A percentile compares a stretch with the other conserved stretches of the same genome.
phyloP scores from a whole-genome alignment of 2,113 vertebrate species.

The Nothoprocta pentlandii region DNA sequence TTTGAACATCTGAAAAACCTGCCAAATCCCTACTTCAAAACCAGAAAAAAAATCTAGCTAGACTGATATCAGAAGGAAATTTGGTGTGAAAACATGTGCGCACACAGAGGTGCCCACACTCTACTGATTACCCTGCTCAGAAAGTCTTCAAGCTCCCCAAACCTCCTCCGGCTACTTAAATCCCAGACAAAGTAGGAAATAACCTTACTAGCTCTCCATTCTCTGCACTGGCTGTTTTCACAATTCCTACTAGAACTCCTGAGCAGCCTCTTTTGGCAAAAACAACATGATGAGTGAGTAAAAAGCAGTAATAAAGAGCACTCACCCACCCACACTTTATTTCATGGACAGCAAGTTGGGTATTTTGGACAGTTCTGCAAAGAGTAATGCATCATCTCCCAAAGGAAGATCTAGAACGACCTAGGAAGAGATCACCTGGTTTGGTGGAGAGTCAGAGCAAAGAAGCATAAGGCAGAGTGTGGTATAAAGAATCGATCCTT shows the following conservation, averaged over 20 bases:
- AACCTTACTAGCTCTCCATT: not conserved
- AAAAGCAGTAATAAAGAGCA: not conserved
- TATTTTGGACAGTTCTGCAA: not conserved
- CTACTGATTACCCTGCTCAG: not conserved
- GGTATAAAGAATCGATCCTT: not conserved
- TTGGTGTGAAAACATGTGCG: not conserved
- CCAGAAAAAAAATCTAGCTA: not conserved
- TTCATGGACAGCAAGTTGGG: not conserved
- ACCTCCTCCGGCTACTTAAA: not conserved
- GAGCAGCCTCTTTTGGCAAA: conserved; percentile 1
- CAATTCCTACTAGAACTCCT: not conserved
- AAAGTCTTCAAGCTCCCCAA: not conserved
- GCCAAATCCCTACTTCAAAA: not conserved
- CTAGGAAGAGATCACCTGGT: not conserved
- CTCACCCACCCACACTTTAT: not conserved
- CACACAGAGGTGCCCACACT: not conserved
- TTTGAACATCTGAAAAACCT: not conserved
- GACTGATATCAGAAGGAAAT: not conserved
- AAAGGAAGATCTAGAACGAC: not conserved
- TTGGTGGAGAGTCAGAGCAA: not conserved
- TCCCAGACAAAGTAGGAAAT: conserved; percentile 28
- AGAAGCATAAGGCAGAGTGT: not conserved
- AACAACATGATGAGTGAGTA: not conserved
- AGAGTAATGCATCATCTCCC: not conserved
- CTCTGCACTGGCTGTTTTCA: not conserved